Conservation (phyloP, 1,140 invertebrate species). For the Mamestra configurata region DNA sequence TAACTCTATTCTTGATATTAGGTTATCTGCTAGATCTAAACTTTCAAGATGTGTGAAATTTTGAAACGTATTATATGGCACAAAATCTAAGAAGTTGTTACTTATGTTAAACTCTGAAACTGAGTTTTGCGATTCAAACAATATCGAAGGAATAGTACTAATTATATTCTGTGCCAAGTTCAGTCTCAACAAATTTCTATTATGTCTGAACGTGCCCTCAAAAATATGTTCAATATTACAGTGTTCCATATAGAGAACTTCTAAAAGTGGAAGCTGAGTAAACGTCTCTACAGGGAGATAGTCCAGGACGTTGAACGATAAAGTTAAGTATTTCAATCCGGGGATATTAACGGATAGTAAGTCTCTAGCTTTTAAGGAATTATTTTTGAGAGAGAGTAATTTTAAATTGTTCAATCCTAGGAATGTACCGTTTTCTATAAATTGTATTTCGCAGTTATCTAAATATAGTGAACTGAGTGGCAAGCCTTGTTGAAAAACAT, state of each 20-base stretch:
- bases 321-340: constrained; percentile 88
- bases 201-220: constrained; percentile 78
- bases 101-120: constrained; percentile 82
- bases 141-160: constrained; percentile 70
- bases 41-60: constrained; percentile 80
- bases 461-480: constrained; percentile 89
- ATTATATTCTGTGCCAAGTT: constrained; percentile 84
- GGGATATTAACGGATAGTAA: constrained; percentile 91
- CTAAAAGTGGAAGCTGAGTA: constrained; percentile 80
- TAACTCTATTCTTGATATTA: constrained; percentile 80
- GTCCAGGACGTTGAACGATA: constrained; percentile 81
- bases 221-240: constrained; percentile 83
- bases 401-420: constrained; percentile 89
- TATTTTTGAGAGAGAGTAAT: constrained; percentile 90
- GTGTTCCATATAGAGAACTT: constrained; percentile 81
- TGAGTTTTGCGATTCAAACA: constrained; percentile 75
- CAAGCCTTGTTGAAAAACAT: constrained; percentile 90
- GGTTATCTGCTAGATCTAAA: constrained; percentile 81
- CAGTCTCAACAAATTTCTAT: constrained; percentile 79
- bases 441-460: constrained; percentile 89
- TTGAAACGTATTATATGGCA: constrained; percentile 79
- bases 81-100: constrained; percentile 82
- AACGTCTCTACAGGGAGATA: constrained; percentile 80
- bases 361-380: constrained; percentile 91
- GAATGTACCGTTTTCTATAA: constrained; percentile 89